Percentiles rank a stretch among this genome's conserved stretches.
Conservation (phyloP, 64 coral and sea anemone genomes). For the Anthopleura sola region DNA sequence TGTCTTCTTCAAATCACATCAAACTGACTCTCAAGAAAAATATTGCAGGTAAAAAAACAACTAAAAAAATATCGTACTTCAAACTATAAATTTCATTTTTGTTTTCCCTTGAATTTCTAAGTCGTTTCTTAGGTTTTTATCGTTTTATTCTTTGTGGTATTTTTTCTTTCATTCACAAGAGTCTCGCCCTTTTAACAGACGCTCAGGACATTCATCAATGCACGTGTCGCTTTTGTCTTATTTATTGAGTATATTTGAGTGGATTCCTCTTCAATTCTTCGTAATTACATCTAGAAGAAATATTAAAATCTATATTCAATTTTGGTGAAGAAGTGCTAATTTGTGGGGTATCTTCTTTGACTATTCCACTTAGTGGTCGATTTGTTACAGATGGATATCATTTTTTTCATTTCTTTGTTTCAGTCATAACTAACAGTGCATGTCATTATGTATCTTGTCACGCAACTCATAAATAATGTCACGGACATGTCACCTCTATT, state of each 20-base stretch:
- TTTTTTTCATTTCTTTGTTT: slow-evolving; percentile 8
- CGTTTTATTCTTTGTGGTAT: not conserved
- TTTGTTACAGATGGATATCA: not conserved
- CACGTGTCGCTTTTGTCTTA: not conserved
- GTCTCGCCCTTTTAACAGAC: not conserved
- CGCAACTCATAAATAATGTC: not conserved
- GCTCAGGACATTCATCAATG: not conserved
- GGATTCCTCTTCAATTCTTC: not conserved
- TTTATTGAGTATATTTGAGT: not conserved
- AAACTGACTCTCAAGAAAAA: slow-evolving; percentile 66
- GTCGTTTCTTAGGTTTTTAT: not conserved
- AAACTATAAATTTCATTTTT: not conserved
- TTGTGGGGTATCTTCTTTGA: slow-evolving; percentile 2
- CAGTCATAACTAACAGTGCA: not conserved
- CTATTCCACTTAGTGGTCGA: not conserved
- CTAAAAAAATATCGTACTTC: not conserved
- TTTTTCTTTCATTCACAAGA: not conserved
- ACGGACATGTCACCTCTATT: not conserved
- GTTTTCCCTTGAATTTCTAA: not conserved
- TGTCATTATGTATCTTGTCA: not conserved
- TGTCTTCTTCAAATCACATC: slow-evolving; percentile 38
- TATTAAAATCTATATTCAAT: not conserved
- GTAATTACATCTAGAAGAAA: not conserved
- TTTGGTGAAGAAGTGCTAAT: not conserved
- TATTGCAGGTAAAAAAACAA: slow-evolving; percentile 31